These are phyloP conservation scores for Rattus norvegicus DNA, from an alignment of 2,113 vertebrate species.

Conservation along the genomic window GRCr8 NC_086021.1:142690501-142691000, in stretches of 20 bases:
- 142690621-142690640: not conserved
- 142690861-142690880: too few species aligned
- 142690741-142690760: not conserved
- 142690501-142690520: not conserved
- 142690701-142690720: not conserved
- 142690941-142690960: not conserved
- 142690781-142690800: not conserved
- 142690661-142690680: not conserved
- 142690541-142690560: not conserved
- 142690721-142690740: not conserved
- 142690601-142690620: not conserved
- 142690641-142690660: not conserved
- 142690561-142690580: not conserved
- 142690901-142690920: not conserved
- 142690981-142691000: not conserved
- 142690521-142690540: not conserved
- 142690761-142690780: not conserved
- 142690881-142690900: not conserved
- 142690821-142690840: not conserved
- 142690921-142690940: not conserved
- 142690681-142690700: not conserved
- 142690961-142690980: not conserved
- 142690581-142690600: not conserved
- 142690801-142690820: not conserved
- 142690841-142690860: not conserved